Evolutionary conservation across 2,888 invertebrate genomes (phyloP).

Genomic region (Lepidonotus clava): DNA sequence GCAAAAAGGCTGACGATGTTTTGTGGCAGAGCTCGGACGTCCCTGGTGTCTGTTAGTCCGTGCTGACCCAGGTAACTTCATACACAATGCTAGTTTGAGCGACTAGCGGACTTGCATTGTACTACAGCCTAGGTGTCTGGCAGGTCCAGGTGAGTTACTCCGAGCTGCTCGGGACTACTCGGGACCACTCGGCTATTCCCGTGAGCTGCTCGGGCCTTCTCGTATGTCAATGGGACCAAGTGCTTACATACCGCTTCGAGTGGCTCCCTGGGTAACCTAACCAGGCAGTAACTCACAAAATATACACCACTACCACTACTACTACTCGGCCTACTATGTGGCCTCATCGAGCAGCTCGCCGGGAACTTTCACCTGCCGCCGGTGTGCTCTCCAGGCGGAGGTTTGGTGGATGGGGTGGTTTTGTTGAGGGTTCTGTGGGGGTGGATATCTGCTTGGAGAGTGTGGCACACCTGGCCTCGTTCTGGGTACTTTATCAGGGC

Average conservation of each 20-base stretch:
- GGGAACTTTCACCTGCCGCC: neutral
- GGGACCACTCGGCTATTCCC: too few species aligned
- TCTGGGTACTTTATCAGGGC: neutral
- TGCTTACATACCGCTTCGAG: slow-evolving; percentile 45
- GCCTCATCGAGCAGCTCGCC: neutral
- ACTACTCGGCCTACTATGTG: neutral
- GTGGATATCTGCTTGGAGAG: too few species aligned
- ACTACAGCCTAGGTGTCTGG: too few species aligned
- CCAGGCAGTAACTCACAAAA: slow-evolving; percentile 9
- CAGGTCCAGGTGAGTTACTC: too few species aligned
- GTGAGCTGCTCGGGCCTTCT: neutral
- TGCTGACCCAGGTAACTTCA: too few species aligned
- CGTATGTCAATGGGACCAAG: slow-evolving; percentile 47
- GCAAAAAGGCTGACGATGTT: too few species aligned
- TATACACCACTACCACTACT: neutral
- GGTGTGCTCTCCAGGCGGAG: neutral
- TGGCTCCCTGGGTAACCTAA: slow-evolving; percentile 19
- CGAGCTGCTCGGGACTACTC: neutral
- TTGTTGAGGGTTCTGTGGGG: too few species aligned
- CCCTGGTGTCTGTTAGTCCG: too few species aligned
- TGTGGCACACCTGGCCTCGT: too few species aligned
- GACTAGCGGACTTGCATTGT: too few species aligned
- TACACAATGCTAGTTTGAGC: too few species aligned
- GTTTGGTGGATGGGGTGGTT: neutral
- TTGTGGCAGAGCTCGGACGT: too few species aligned